Evolutionary conservation across 2,888 invertebrate species (phyloP), one percentile per base, ranked within the genome.

Genomic region (Tetrapedia diversipes): DNA sequence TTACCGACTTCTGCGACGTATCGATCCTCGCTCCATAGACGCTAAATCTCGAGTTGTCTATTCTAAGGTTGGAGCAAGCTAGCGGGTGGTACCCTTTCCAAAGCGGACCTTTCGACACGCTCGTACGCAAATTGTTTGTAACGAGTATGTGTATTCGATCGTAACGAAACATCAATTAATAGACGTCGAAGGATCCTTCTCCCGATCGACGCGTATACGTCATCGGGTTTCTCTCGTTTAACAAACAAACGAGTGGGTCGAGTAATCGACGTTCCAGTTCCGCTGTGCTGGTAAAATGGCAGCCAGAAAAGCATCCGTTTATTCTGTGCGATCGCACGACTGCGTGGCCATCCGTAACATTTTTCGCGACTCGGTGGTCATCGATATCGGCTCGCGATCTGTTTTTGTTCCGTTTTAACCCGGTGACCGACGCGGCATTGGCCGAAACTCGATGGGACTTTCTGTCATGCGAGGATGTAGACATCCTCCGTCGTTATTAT

Each of bases 31-130:
- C 37, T 37, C 60, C 56, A 57, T 51, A 65, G 19, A 37, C 61
- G 34, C 57, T 68, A 80, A n/a, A 80, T 80, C 80, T 68, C 71
- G 61, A 80, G 74, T 61, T 61, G 72, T 66, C 60, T 79, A 60
- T 77, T 73, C 67, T 63, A 72, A 70, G 43, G 57, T 37, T 29
- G 49, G 34, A 41, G 22, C 64, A 27, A 43, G n/a, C n/a, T n/a
- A n/a, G 27, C n/a, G 41, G 24, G 32, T 19, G 66, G 60, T 27
- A 34, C 49, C 53, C 51, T 45, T 3, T 54, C 45, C 45, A 22
- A 39, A 39, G 22, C 32, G 53, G 59, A 67, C 64, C 37, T 66
- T 54, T 67, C 34, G 57, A 7, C 45, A 29, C 43, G 27, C 8
- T 41, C 34, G 41, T 51, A 49, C 16, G 29, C 47, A 41, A 22